Evolutionary conservation across 2,113 vertebrate genomes (phyloP).

Genomic region (Nettapus auritus): DNA sequence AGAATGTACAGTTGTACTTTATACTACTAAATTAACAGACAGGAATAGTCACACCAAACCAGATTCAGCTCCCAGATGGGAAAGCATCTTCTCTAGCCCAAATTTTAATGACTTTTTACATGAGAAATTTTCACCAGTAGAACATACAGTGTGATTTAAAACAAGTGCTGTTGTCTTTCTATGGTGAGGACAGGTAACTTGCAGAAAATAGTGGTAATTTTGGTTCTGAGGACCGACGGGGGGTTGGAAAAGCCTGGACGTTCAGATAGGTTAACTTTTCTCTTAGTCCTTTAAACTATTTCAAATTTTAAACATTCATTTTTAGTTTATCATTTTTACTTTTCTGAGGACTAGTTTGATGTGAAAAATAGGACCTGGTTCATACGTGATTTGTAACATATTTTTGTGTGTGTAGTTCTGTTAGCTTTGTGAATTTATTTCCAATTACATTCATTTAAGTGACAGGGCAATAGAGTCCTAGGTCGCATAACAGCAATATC

Average conservation of each 20-base stretch:
- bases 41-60: slow-evolving; percentile 54
- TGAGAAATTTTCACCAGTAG: slow-evolving; percentile 11
- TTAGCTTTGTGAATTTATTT: neutral
- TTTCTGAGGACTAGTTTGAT: neutral
- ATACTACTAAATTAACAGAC: slow-evolving; percentile 38
- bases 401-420: neutral
- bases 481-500: neutral
- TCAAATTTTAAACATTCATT: neutral
- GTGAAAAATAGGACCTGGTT: neutral
- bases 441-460: neutral
- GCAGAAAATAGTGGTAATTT: neutral
- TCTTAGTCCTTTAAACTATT: neutral
- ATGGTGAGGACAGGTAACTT: neutral
- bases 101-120: slow-evolving; percentile 39
- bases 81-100: slow-evolving; percentile 13
- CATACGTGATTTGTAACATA: neutral
- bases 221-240: neutral
- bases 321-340: neutral
- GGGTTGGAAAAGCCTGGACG: neutral
- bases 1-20: slow-evolving; percentile 38
- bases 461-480: neutral
- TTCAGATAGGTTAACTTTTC: neutral
- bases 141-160: slow-evolving; percentile 4
- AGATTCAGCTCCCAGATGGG: slow-evolving; percentile 52
- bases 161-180: neutral